phyloP scores from a whole-genome alignment of 2,113 vertebrate species.

The Pelusios castaneus region DNA sequence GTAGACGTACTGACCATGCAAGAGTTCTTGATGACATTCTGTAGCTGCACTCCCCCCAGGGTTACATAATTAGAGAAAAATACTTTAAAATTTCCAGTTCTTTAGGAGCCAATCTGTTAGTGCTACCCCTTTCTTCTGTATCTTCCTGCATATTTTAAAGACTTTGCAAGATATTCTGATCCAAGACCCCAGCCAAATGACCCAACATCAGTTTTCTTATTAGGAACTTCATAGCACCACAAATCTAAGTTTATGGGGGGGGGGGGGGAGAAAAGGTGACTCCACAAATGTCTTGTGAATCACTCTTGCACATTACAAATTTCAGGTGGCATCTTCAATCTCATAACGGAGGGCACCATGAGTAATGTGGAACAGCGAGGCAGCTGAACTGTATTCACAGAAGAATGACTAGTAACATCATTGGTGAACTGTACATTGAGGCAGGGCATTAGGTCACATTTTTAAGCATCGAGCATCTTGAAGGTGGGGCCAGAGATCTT shows the following conservation, averaged over 20 bases:
- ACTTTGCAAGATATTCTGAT: neutral
- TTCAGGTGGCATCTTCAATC: neutral
- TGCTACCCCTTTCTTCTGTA: neutral
- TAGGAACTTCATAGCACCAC: neutral
- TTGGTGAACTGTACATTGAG: neutral
- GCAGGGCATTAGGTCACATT: neutral
- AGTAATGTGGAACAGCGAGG: neutral
- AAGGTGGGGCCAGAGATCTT: neutral
- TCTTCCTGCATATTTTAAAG: neutral
- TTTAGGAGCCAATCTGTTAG: neutral
- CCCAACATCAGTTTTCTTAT: neutral
- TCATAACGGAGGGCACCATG: neutral
- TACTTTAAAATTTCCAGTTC: accelerated
- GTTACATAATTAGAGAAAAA: no score
- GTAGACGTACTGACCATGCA: no score
- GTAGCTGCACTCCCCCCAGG: no score
- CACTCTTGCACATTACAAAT: neutral
- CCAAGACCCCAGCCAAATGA: neutral
- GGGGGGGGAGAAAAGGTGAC: neutral
- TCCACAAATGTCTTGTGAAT: neutral
- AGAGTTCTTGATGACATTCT: neutral
- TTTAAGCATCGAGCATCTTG: constrained; percentile 7
- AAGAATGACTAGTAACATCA: neutral
- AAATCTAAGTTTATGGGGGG: neutral
- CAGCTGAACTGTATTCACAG: neutral